Percentiles rank a stretch among this genome's conserved stretches.
These are phyloP conservation scores for Saccopteryx leptura DNA, from an alignment of 2,113 vertebrate genomes.

Conservation along the genomic window DNA sequence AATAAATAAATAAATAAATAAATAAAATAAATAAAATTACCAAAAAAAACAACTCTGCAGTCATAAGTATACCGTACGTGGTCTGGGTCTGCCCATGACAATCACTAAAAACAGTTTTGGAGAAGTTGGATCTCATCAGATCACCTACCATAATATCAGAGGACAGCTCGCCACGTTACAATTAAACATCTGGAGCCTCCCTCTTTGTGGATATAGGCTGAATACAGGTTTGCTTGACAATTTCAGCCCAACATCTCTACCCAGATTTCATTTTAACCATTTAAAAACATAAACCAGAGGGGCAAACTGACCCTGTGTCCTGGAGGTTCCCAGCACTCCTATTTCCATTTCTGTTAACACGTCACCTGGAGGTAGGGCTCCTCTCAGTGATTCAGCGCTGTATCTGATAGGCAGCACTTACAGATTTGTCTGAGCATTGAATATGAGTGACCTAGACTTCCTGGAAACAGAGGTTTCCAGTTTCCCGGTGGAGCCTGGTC, in stretches of 20 bases:
- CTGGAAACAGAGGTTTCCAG: conserved; percentile 60
- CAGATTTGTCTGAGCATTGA: background rate
- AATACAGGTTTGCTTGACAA: background rate
- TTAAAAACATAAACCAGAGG: background rate
- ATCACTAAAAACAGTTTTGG: background rate
- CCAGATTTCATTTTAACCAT: background rate
- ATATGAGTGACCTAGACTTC: background rate
- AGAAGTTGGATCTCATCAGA: background rate
- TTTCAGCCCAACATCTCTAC: background rate
- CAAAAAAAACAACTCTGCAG: background rate
- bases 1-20: too few species aligned
- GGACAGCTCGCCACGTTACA: background rate
- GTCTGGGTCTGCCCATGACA: background rate
- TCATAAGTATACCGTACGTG: background rate
- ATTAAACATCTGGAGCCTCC: background rate
- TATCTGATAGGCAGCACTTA: background rate
- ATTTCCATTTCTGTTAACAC: background rate
- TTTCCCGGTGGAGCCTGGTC: background rate
- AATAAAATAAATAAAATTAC: too few species aligned
- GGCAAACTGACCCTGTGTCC: background rate
- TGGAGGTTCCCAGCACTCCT: background rate
- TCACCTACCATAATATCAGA: background rate
- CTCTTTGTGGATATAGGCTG: background rate
- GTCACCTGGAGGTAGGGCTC: background rate
- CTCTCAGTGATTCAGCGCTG: background rate